These are phyloP conservation scores for Syrmaticus mikado DNA, from an alignment of 2,113 vertebrate genomes.

Conservation along the genomic window DNA sequence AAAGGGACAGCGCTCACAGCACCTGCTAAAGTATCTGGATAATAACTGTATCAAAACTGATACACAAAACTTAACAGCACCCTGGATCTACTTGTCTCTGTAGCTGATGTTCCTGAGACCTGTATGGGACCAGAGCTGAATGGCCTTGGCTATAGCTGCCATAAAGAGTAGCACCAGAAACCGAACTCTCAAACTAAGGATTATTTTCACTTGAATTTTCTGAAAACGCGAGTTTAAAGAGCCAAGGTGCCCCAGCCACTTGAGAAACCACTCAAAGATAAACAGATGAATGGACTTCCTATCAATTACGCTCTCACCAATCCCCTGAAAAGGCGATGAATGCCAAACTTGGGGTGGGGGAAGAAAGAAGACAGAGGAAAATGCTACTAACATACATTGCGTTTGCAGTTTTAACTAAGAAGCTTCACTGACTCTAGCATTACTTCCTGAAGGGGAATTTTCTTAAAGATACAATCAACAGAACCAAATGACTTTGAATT, in stretches of 20 bases:
- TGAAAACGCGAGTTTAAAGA: not conserved
- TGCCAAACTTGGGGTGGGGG: accelerated
- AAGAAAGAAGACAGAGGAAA: conserved; percentile 26
- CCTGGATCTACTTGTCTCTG: accelerated
- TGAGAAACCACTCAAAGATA: not conserved
- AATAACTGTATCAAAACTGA: accelerated
- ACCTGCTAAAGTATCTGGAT: accelerated
- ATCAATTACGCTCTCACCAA: not conserved
- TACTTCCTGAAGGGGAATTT: conserved; percentile 71
- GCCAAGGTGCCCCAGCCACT: not conserved
- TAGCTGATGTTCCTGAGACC: not conserved
- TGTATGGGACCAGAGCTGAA: accelerated
- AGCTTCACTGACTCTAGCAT: conserved; percentile 8
- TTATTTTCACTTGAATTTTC: not conserved
- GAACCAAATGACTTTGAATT: not conserved
- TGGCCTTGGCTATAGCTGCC: not conserved
- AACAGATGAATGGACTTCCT: not conserved
- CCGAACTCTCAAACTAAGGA: not conserved
- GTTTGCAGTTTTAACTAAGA: not conserved
- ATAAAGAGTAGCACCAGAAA: not conserved
- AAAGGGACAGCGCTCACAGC: not conserved
- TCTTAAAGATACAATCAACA: conserved; percentile 33
- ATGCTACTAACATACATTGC: not conserved
- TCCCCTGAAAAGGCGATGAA: not conserved
- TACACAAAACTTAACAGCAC: accelerated